phyloP scores from a whole-genome alignment of 1,140 invertebrate genomes.

The Habropoda laboriosa region DNA sequence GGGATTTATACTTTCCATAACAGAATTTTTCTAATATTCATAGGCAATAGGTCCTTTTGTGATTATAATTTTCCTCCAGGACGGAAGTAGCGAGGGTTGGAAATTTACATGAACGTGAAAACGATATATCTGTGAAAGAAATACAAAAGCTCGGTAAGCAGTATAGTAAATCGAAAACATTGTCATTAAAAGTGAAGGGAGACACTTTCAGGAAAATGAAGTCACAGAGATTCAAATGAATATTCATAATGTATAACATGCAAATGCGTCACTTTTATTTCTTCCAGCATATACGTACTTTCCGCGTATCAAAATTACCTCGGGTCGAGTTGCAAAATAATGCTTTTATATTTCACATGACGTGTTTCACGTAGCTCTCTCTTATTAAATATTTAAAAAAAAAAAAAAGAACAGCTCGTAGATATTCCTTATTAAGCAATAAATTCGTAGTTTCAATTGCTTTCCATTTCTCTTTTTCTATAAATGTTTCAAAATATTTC shows the following conservation, averaged over 20 bases:
- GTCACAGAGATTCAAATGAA: constrained; percentile 9
- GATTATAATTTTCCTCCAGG: neutral
- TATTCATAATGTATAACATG: constrained; percentile 35
- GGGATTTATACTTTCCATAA: too few relatives aligned
- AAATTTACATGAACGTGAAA: neutral
- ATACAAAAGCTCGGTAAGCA: neutral
- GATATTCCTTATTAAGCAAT: too few relatives aligned
- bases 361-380: too few relatives aligned
- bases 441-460: too few relatives aligned
- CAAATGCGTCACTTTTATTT: neutral
- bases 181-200: neutral
- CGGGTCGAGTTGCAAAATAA: neutral
- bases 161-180: neutral
- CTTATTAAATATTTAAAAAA: too few relatives aligned
- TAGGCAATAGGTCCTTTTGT: neutral
- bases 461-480: too few relatives aligned
- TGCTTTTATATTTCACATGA: neutral
- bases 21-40: neutral
- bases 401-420: too few relatives aligned
- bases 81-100: too few relatives aligned
- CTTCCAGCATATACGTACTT: neutral
- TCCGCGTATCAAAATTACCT: neutral
- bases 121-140: neutral
- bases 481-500: too few relatives aligned
- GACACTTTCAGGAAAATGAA: constrained; percentile 3